phyloP scores from a whole-genome alignment of 2,888 invertebrate species.

The Perizoma affinitatum region DNA sequence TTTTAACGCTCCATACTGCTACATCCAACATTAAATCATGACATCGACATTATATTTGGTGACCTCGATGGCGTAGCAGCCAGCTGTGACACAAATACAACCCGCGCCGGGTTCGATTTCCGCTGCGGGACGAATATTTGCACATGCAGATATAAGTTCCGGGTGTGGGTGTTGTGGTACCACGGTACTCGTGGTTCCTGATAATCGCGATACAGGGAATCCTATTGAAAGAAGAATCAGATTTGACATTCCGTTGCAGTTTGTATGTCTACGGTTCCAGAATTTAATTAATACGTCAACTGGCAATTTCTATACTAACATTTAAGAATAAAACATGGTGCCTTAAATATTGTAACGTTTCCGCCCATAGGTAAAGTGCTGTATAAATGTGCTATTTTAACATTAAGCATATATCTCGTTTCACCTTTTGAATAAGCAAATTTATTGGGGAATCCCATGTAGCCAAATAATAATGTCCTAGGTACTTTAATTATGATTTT shows the following conservation, averaged over 20 bases:
- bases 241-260: neutral
- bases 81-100: no score
- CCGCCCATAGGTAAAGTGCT: constrained; percentile 61
- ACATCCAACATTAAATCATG: no score
- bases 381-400: constrained; percentile 31
- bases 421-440: constrained; percentile 5
- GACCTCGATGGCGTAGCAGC: no score
- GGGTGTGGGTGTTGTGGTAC: no score
- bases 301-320: constrained; percentile 27
- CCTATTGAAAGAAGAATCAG: neutral
- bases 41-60: neutral
- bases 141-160: no score
- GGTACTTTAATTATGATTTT: neutral
- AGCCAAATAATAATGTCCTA: constrained; percentile 10
- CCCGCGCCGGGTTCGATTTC: no score
- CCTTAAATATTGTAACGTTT: constrained; percentile 71
- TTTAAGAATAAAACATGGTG: constrained; percentile 58
- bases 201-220: no score
- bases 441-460: constrained; percentile 2
- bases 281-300: constrained; percentile 5
- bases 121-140: no score
- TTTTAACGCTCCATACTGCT: no score
- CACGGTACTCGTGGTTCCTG: no score
- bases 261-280: neutral
- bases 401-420: constrained; percentile 1